phyloP scores from a whole-genome alignment of 2,797 vertebrate species.

The Harpagifer antarcticus region DNA sequence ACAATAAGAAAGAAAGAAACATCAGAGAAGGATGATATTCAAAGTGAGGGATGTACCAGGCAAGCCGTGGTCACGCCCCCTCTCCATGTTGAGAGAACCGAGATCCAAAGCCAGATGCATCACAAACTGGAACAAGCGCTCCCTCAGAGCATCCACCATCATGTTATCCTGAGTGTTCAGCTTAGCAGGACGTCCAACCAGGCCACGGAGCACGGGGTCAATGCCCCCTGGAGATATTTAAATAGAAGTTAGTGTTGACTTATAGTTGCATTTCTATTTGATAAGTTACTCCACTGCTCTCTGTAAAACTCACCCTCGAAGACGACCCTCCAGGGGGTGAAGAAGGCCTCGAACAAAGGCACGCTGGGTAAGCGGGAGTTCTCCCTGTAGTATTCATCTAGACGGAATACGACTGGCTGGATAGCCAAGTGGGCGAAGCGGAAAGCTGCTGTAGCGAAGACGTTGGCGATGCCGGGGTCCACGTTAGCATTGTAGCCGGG shows the following conservation, averaged over 20 bases:
- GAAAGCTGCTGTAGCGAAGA: slow-evolving; percentile 92
- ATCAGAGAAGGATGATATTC: background rate
- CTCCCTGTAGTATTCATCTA: slow-evolving; percentile 81
- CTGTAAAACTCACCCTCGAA: slow-evolving; percentile 82
- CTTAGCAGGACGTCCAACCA: slow-evolving; percentile 80
- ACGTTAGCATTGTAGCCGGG: slow-evolving; percentile 79
- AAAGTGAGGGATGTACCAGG: slow-evolving; percentile 80
- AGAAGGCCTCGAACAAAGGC: slow-evolving; percentile 84
- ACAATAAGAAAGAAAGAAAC: background rate
- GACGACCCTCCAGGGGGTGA: slow-evolving; percentile 88
- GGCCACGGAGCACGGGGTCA: slow-evolving; percentile 82
- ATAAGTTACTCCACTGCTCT: background rate
- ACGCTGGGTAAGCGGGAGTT: slow-evolving; percentile 73
- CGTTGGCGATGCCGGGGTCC: slow-evolving; percentile 88
- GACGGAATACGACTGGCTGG: slow-evolving; percentile 83
- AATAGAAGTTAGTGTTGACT: background rate
- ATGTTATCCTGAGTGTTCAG: slow-evolving; percentile 82
- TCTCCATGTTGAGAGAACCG: slow-evolving; percentile 90
- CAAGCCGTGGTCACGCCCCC: slow-evolving; percentile 89
- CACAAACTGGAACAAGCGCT: slow-evolving; percentile 82
- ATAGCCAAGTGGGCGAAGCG: slow-evolving; percentile 90
- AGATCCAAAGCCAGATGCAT: slow-evolving; percentile 86
- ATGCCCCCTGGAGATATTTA: slow-evolving; percentile 76
- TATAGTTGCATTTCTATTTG: no score
- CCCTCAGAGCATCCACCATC: slow-evolving; percentile 82